Conservation (phyloP, 1,140 invertebrate species). For the Pinna nobilis region DNA sequence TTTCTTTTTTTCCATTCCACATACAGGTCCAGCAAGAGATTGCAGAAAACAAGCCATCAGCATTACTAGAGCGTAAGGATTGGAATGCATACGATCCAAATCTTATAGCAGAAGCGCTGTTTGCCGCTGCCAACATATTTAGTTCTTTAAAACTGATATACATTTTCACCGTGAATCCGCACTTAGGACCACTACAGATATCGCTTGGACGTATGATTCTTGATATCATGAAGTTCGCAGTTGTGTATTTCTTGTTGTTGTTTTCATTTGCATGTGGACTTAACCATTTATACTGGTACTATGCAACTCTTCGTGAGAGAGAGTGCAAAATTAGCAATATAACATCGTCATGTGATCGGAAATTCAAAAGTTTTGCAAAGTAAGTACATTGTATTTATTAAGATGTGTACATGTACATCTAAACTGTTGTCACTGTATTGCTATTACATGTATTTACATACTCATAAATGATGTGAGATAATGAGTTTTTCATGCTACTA, state of each 20-base stretch:
- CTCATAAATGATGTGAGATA: no score
- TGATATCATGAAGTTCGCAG: constrained; percentile 97
- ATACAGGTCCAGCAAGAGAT: constrained; percentile 63
- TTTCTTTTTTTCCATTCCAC: no score
- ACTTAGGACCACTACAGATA: constrained; percentile 97
- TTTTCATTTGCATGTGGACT: constrained; percentile 98
- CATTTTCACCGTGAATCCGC: constrained; percentile 99
- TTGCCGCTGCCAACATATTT: constrained; percentile 96
- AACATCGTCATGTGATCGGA: constrained; percentile 58
- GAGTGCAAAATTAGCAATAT: constrained; percentile 81
- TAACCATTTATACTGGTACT: constrained; percentile 97
- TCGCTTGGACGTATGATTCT: constrained; percentile 96
- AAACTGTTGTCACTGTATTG: no score
- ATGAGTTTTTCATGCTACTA: no score
- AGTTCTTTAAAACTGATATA: constrained; percentile 98
- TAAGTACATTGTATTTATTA: constrained; percentile 50
- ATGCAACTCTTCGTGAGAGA: constrained; percentile 91
- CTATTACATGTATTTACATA: no score
- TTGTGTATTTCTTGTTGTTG: constrained; percentile 95
- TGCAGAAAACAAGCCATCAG: constrained; percentile 37
- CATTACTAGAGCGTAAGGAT: constrained; percentile 86
- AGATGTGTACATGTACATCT: no score
- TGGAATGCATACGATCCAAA: constrained; percentile 97
- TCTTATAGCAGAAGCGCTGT: constrained; percentile 93
- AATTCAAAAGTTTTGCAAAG: constrained; percentile 72